phyloP scores from a whole-genome alignment of 35 echinoderm and acorn worm genomes.

The Apostichopus japonicus region DNA sequence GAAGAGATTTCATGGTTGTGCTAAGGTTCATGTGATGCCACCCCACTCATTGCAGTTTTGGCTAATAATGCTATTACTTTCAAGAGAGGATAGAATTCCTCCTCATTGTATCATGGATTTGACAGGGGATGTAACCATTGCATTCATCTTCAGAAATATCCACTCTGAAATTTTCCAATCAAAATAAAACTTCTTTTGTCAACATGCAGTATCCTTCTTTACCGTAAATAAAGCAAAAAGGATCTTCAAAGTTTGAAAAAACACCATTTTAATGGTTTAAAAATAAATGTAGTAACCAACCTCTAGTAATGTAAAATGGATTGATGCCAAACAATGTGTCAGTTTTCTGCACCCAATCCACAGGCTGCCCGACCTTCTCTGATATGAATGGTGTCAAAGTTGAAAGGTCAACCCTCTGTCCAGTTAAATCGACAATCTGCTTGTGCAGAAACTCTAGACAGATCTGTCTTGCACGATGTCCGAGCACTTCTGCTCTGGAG shows the following conservation, averaged over 20 bases:
- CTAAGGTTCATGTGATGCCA: not conserved
- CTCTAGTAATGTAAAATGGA: constrained; percentile 88
- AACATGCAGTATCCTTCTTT: no score
- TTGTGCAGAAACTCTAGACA: constrained; percentile 75
- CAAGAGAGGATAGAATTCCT: no score
- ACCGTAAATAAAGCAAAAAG: no score
- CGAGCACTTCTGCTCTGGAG: constrained; percentile 34
- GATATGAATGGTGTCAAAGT: constrained; percentile 68
- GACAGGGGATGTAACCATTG: no score
- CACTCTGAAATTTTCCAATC: no score
- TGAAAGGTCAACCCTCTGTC: constrained; percentile 81
- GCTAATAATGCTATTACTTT: no score
- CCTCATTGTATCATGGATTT: no score
- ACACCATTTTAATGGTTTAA: no score
- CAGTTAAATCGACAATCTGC: constrained; percentile 71
- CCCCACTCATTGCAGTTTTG: no score
- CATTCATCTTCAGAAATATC: no score
- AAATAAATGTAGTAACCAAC: constrained; percentile 2
- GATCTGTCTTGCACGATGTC: constrained; percentile 49
- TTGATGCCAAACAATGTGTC: constrained; percentile 74
- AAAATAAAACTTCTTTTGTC: no score
- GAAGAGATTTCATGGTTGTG: not conserved
- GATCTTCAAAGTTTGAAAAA: no score
- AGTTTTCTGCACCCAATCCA: constrained; percentile 29
- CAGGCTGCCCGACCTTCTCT: not conserved